Percentiles rank a stretch among this genome's conserved stretches.
phyloP scores from a whole-genome alignment of 2,113 vertebrate genomes.

The Panthera leo region DNA sequence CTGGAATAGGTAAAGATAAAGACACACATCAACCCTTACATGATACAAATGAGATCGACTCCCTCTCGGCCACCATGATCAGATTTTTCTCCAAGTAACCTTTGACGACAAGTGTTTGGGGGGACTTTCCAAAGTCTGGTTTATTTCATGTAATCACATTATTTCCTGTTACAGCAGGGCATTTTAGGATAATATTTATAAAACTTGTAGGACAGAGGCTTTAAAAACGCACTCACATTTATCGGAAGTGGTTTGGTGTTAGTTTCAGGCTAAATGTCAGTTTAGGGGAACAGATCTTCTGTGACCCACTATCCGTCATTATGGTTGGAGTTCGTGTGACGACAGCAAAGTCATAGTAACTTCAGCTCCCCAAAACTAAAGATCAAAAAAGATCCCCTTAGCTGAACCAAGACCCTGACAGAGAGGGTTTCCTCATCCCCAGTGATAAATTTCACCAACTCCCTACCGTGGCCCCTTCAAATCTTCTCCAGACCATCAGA shows the following conservation, averaged over 20 bases:
- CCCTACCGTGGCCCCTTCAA: background rate
- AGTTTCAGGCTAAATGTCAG: background rate
- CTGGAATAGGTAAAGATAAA: background rate
- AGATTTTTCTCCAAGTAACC: background rate
- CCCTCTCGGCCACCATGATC: background rate
- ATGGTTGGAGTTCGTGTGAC: background rate
- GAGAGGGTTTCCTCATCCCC: background rate
- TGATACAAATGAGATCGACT: background rate
- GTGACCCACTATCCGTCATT: background rate
- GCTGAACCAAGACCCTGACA: background rate
- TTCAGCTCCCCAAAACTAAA: background rate
- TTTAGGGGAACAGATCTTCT: background rate
- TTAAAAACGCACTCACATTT: background rate
- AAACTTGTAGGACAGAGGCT: background rate
- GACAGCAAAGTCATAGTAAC: background rate
- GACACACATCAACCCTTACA: background rate
- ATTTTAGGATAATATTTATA: background rate
- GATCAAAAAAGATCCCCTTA: background rate
- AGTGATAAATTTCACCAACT: background rate
- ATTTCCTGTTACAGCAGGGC: background rate
- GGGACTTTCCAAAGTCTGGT: background rate
- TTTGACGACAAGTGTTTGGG: background rate
- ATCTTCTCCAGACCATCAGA: background rate
- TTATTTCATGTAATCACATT: background rate
- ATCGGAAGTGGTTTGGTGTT: background rate